Conservation (phyloP, 2,888 invertebrate genomes). For the Metellina segmentata region DNA sequence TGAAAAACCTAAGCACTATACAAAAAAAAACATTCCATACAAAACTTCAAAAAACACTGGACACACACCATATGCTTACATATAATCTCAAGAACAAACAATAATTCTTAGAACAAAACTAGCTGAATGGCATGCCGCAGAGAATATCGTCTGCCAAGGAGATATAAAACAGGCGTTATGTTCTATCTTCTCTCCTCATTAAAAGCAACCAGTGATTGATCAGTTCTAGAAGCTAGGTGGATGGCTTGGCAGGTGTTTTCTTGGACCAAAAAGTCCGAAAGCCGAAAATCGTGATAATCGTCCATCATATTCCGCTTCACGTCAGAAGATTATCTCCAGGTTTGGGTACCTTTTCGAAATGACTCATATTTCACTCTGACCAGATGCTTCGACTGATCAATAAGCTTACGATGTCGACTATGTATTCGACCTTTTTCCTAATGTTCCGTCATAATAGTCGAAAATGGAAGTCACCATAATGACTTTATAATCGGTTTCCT, state of each 20-base stretch:
- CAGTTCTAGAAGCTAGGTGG: constrained; percentile 5
- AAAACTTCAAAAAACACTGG: no score
- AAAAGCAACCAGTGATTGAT: constrained; percentile 65
- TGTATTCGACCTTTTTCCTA: constrained; percentile 7
- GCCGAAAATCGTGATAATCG: constrained; percentile 58
- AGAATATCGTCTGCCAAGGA: not conserved
- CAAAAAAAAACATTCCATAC: no score
- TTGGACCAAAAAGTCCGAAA: constrained; percentile 29
- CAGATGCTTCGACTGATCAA: constrained; percentile 49
- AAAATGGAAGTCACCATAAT: constrained; percentile 32
- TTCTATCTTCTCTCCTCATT: constrained; percentile 2
- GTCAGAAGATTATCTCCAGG: constrained; percentile 51
- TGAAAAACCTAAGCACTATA: no score
- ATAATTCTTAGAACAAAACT: no score
- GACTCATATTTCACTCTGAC: constrained; percentile 55
- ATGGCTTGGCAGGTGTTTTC: constrained; percentile 42
- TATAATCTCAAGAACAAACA: no score
- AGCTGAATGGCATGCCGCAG: no score
- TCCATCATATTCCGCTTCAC: constrained; percentile 54
- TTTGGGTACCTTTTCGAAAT: constrained; percentile 43
- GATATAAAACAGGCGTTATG: constrained; percentile 1
- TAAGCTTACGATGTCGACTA: not conserved
- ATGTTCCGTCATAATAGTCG: not conserved
- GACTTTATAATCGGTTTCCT: constrained; percentile 48
- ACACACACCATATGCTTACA: no score